A percentile compares a stretch with the other conserved stretches of the same genome.
These are phyloP conservation scores for Microcebus ravelobensis DNA, from an alignment of 2,113 vertebrate species.

Conservation along the genomic window DNA sequence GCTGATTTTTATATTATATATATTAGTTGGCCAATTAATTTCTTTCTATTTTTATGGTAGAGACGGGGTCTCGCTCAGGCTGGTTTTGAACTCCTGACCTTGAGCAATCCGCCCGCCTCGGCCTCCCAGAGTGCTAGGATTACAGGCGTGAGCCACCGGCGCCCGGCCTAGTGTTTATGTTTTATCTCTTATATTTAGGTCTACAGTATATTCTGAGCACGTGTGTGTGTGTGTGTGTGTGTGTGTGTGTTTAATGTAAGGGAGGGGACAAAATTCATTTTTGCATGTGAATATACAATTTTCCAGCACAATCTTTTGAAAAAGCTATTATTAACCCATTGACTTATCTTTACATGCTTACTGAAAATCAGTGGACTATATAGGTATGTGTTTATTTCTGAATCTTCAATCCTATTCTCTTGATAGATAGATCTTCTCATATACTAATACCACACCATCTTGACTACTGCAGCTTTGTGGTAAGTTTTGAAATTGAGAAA, in stretches of 20 bases:
- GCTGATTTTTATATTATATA: too few species aligned
- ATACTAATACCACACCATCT: neutral
- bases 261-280: neutral
- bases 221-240: too few species aligned
- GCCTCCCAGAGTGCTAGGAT: too few species aligned
- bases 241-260: neutral
- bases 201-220: neutral
- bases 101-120: too few species aligned
- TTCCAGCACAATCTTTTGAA: neutral
- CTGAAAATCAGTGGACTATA: neutral
- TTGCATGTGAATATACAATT: neutral
- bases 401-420: neutral
- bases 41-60: too few species aligned
- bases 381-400: neutral
- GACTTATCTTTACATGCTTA: neutral
- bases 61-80: too few species aligned
- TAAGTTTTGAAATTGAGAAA: neutral
- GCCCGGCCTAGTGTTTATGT: too few species aligned
- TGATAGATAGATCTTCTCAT: neutral
- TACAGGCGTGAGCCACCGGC: too few species aligned
- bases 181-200: neutral
- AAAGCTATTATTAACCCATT: neutral
- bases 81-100: too few species aligned
- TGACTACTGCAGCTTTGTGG: neutral
- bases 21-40: too few species aligned